Evolutionary conservation across 2,113 vertebrate genomes (phyloP), one percentile per base, ranked within the genome.

Genomic region (Ictalurus punctatus): DNA sequence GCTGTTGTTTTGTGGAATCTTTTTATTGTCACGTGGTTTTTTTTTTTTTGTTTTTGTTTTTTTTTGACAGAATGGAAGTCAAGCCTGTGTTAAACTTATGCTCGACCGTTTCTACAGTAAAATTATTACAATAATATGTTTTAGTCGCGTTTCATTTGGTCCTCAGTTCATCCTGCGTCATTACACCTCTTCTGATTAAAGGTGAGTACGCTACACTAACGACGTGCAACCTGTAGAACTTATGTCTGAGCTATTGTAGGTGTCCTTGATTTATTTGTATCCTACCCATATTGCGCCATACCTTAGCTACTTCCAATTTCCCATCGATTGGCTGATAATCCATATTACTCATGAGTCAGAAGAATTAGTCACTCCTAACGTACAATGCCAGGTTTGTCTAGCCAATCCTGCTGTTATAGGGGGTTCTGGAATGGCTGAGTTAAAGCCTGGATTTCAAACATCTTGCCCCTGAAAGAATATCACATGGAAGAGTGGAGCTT

Each of bases 11-110:
- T 86, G 63, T 48, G 19, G 74, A 19, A 23, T 48, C 52, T 6
- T 71, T 58, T 2, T n/a, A 89, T 89, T 91, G 91, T 78, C 74
- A 44, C 10, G 6, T n/a, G n/a, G n/a, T n/a, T n/a, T n/a, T n/a
- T 85, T 93, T 91, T n/a, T 90, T 89, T 91, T 92, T 85, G 93
- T 2, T n/a, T 90, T 89, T 91, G 91, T 85, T 93, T 91, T n/a
- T 90, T 89, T 91, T 92, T 85, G 93, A 90, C 76, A 16, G 44
- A 27, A 13, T 6, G 12, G 12, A 79, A 52, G 76, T 79, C 44
- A n/a, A 5, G 12, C 23, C 5, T 52, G 44, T 7, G 16, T 52
- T n/a, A 27, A 27, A 4, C 12, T 48, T 25, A 6, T 78, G 12
- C 3, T 52, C 13, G 30, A 7, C 6, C 23, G 44, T 44, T 44